Evolutionary conservation across 2,888 invertebrate species (phyloP), one percentile per base, ranked within the genome.

Genomic region (Lagria hirta): DNA sequence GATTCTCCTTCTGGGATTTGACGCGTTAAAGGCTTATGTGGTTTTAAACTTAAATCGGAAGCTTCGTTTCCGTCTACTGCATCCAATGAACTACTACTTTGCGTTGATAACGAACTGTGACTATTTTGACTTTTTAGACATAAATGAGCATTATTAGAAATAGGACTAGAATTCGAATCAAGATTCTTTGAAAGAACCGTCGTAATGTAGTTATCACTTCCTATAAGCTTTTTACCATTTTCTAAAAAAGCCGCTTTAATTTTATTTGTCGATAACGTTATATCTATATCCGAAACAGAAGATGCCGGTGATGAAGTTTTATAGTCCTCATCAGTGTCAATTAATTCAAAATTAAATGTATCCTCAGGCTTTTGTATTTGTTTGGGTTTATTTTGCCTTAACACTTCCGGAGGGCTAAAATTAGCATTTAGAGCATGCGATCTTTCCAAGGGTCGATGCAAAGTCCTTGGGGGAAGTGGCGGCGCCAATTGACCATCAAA

Each of bases 261-360:
- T 50, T 62, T 58, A 30, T 55, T 45, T 20, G 41, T 59, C 7
- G 60, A 52, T 3, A 54, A 53, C 16, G 53, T 34, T 7, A 38
- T 42, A 15, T 51, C 51, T 2, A 52, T 50, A 27, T 62, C 61
- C 4, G 40, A 51, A 27, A 54, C 56, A 6, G 55, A 54, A 14
- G 59, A 51, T 2, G 56, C 46, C 4, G 58, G 53, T 12, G 54
- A 48, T 18, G 37, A 52, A 3, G 55, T 56, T 20, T 55, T 75
- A 70, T 49, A 71, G 67, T 62, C 76, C 64, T 89, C 90, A 62
- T 90, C 90, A 6, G 84, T 87, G 61, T 90, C 90, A 47, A 90
- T 84, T 43, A 90, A 79, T 68, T 90, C 90, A 66, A 89, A 90
- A 53, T 83, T 84, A 65, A 90, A 90, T 28, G 85, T 82, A 66